These are phyloP conservation scores for Apomyelois bistriatella DNA, from an alignment of 2,888 invertebrate species.

Conservation along the genomic window DNA sequence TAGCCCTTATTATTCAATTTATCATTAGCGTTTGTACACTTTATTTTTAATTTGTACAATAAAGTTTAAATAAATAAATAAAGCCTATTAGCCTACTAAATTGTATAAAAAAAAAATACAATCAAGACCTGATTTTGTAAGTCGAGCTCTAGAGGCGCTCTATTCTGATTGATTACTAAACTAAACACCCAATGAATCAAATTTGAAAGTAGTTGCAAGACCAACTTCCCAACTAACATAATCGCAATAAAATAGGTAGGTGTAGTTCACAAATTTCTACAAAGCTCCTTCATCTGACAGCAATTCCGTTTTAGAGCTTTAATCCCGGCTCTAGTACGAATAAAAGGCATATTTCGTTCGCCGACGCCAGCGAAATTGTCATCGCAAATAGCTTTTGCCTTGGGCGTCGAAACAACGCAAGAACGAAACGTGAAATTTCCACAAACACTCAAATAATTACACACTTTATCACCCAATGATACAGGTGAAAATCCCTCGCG, in stretches of 20 bases:
- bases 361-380: constrained; percentile 77
- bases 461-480: constrained; percentile 22
- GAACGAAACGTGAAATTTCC: constrained; percentile 36
- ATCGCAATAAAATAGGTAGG: constrained; percentile 31
- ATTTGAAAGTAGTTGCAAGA: neutral
- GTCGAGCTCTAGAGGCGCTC: no score
- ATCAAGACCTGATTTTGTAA: no score
- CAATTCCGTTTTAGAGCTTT: constrained; percentile 77
- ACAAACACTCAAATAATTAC: constrained; percentile 25
- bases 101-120: no score
- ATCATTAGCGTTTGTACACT: no score
- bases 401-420: constrained; percentile 39
- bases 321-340: constrained; percentile 74
- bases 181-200: neutral
- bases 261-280: constrained; percentile 65
- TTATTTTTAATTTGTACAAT: no score
- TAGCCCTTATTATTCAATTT: no score
- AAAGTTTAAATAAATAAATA: no score
- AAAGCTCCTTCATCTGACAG: constrained; percentile 64
- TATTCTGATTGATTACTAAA: neutral
- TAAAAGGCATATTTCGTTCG: constrained; percentile 80
- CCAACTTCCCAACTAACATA: neutral
- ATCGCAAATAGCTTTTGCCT: constrained; percentile 79
- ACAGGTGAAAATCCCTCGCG: constrained; percentile 27
- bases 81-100: no score